A percentile compares a stretch with the other conserved stretches of the same genome.
Conservation (phyloP, 2,888 invertebrate genomes). For the Linnaemya vulpina region DNA sequence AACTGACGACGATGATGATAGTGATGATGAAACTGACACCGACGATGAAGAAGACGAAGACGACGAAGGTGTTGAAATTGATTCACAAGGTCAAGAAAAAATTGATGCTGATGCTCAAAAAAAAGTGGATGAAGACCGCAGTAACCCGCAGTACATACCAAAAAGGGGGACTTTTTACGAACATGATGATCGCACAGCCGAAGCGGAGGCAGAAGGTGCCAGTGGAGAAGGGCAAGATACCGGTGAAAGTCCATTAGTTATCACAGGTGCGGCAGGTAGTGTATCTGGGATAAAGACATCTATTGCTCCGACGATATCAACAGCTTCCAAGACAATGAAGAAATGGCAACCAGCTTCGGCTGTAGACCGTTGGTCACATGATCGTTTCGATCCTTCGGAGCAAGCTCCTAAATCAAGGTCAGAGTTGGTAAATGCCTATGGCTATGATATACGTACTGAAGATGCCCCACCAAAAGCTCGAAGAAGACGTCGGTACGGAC, state of each 20-base stretch:
- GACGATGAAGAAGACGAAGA: constrained; percentile 77
- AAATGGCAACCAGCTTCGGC: constrained; percentile 83
- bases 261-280: constrained; percentile 75
- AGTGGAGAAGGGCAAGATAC: constrained; percentile 53
- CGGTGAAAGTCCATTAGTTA: constrained; percentile 79
- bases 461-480: constrained; percentile 95
- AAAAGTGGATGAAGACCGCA: constrained; percentile 95
- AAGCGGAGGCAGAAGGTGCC: constrained; percentile 72
- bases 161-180: constrained; percentile 98
- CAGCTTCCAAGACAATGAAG: constrained; percentile 82
- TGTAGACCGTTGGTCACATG: constrained; percentile 91
- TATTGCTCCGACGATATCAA: constrained; percentile 79
- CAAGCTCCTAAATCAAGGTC: constrained; percentile 85
- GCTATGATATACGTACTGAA: constrained; percentile 96
- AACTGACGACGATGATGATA: constrained; percentile 73
- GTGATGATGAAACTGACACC: constrained; percentile 76
- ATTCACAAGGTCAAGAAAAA: constrained; percentile 86
- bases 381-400: constrained; percentile 85
- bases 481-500: constrained; percentile 92
- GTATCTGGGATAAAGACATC: constrained; percentile 79
- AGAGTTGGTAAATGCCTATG: constrained; percentile 77
- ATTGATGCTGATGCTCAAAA: constrained; percentile 86
- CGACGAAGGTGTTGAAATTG: constrained; percentile 85
- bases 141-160: constrained; percentile 98
- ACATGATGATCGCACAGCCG: constrained; percentile 94